Evolutionary conservation across 2,797 vertebrate species (phyloP).

Genomic region (Sebastes aleutianus): DNA sequence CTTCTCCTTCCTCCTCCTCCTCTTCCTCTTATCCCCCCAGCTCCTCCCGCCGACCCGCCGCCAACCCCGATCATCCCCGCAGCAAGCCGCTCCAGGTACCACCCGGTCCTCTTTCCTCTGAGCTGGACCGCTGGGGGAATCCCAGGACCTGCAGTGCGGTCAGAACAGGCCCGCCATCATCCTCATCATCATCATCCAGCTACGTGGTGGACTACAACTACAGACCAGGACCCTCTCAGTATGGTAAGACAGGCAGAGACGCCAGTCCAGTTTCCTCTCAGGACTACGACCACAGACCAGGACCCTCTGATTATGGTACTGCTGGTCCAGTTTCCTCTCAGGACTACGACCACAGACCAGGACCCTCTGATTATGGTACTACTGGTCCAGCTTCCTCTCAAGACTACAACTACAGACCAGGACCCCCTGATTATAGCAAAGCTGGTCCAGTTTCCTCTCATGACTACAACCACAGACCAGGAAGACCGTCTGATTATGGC

Average conservation of each 20-base stretch:
- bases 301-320: too few relatives aligned
- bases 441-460: background rate
- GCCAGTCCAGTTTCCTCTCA: background rate
- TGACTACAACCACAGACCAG: background rate
- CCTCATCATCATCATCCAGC: background rate
- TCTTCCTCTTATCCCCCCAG: slow-evolving; percentile 27
- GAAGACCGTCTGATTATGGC: background rate
- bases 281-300: too few relatives aligned
- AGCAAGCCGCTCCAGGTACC: background rate
- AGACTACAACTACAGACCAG: background rate
- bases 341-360: too few relatives aligned
- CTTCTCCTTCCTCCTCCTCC: slow-evolving; percentile 15
- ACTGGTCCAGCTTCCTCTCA: too few relatives aligned
- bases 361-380: too few relatives aligned
- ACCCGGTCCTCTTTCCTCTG: slow-evolving; percentile 22
- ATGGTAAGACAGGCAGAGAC: background rate
- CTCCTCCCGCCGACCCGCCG: background rate
- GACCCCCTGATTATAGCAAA: background rate
- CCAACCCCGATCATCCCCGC: slow-evolving; percentile 10
- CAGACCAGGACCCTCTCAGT: slow-evolving; percentile 6
- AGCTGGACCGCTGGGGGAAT: slow-evolving; percentile 55
- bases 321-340: too few relatives aligned
- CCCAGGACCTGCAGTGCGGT: background rate
- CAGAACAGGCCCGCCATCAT: background rate
- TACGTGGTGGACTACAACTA: slow-evolving; percentile 55